Evolutionary conservation across 2,113 vertebrate species (phyloP).

Genomic region (Rattus rattus): DNA sequence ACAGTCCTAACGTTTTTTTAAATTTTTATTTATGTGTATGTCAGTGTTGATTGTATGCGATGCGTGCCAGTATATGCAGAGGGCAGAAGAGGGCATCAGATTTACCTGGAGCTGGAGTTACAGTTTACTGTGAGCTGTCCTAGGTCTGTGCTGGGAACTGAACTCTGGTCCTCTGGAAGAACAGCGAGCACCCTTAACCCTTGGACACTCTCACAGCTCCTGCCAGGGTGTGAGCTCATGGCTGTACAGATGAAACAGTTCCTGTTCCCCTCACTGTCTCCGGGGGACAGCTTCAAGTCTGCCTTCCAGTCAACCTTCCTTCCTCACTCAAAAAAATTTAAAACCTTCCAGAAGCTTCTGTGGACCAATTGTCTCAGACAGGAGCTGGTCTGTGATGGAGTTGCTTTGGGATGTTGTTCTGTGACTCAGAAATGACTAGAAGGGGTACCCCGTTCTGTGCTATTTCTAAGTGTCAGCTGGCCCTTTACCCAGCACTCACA

Average conservation of each 20-base stretch:
- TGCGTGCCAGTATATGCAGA: neutral
- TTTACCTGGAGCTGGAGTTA: neutral
- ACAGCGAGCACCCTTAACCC: neutral
- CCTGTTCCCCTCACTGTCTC: neutral
- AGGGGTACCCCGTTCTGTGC: rapidly evolving
- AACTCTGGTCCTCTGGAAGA: neutral
- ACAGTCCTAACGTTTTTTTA: neutral
- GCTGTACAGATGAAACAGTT: neutral
- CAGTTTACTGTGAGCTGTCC: neutral
- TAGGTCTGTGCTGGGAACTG: neutral
- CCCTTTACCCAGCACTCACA: neutral
- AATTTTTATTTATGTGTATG: neutral
- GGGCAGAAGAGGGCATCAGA: neutral
- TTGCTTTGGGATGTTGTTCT: neutral
- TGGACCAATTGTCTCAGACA: neutral
- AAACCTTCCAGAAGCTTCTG: slow-evolving; percentile 4
- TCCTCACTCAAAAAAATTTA: neutral
- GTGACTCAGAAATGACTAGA: neutral
- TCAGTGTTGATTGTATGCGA: neutral
- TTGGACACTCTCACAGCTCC: neutral
- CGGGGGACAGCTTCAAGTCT: neutral
- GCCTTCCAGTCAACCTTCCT: neutral
- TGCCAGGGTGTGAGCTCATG: neutral
- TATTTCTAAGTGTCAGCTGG: neutral
- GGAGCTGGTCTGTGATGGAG: neutral